Evolutionary conservation across 2,113 vertebrate species (phyloP).

Genomic region (Rostratula benghalensis): DNA sequence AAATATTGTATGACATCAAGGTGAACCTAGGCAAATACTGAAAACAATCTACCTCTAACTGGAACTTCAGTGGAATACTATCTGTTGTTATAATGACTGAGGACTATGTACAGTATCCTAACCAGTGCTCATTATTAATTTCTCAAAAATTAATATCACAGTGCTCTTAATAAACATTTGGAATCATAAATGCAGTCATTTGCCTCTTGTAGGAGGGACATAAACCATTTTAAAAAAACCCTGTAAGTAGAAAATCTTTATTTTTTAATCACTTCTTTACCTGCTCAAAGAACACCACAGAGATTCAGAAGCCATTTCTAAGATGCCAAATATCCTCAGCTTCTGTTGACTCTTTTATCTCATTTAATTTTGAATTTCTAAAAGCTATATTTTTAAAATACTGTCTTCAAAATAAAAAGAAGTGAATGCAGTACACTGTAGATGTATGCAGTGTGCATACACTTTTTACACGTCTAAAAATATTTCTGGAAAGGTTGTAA

Average conservation of each 20-base stretch:
- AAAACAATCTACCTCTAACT: background rate
- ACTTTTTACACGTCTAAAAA: background rate
- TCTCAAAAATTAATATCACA: background rate
- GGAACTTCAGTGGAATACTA: background rate
- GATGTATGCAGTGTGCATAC: background rate
- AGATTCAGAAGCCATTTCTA: background rate
- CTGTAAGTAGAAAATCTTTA: background rate
- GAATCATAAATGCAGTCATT: background rate
- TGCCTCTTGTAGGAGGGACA: background rate
- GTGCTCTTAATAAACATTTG: background rate
- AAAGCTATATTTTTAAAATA: background rate
- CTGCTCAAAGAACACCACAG: background rate
- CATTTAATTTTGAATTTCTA: background rate
- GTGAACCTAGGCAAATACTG: background rate
- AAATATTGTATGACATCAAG: background rate
- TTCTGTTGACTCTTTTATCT: background rate
- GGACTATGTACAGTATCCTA: background rate
- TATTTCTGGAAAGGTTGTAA: background rate
- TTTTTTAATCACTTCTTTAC: background rate
- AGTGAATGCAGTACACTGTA: background rate
- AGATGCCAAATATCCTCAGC: background rate
- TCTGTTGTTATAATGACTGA: background rate
- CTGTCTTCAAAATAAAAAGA: background rate
- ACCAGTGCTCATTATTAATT: background rate
- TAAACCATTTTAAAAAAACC: background rate